Evolutionary conservation across 2,888 invertebrate species (phyloP), one percentile per base, ranked within the genome.

Genomic region (Copidosoma aretas): DNA sequence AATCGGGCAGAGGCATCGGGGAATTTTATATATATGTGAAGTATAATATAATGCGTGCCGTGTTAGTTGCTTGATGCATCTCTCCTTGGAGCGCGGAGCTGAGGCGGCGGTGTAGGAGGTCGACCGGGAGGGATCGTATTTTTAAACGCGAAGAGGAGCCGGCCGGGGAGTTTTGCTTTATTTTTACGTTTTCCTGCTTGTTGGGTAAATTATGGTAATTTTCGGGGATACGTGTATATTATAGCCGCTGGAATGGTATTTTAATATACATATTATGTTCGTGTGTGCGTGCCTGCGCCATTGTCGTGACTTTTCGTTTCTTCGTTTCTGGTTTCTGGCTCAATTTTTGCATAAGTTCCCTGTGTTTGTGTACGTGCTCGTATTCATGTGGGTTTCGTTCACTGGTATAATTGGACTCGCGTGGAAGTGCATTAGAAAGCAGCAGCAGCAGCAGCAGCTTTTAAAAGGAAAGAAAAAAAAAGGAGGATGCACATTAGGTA

Each of bases 251-350:
- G 32, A n/a, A n/a, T n/a, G n/a, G n/a, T n/a, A n/a, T n/a, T 32
- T 3, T 32, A 32, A 32, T 32, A 32, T 5, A 32, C 32, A 32
- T 32, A n/a, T n/a, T n/a, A n/a, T n/a, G n/a, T n/a, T 53, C 22
- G 12, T 53, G 19, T 22, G 25, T 54, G 17, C 24, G 4, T 54
- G 3, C 8, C 25, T 15, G 25, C 25, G 51, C 21, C 17, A 49
- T 64, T 57, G 41, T 60, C 32, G 53, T 60, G 32, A 66, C 52
- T 66, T 49, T 66, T 24, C 54, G 46, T 49, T 56, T 58, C 52
- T 21, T 43, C n/a, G n/a, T n/a, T n/a, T 15, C 19, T 10, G 39
- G 24, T 54, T 24, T 25, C 54, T 15, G 32, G 32, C 32, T 32
- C 32, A 32, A 32, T 32, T 32, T 32, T 32, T 32, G 32, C 32